These are phyloP conservation scores for Dryobota labecula DNA, from an alignment of 2,888 invertebrate genomes.

Conservation along the genomic window DNA sequence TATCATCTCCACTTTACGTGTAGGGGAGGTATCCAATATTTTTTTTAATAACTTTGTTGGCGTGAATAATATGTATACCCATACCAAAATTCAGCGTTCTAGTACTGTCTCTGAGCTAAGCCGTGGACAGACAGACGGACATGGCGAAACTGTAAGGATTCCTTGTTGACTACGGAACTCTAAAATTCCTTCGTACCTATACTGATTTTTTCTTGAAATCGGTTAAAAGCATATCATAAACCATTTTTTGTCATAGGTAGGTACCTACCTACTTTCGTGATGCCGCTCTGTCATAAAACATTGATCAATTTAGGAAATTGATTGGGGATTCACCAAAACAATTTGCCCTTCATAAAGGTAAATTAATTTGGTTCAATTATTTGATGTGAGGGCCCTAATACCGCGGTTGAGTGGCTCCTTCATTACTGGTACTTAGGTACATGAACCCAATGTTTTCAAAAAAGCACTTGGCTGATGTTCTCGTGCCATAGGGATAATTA, in stretches of 20 bases:
- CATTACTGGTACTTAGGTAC: conserved; percentile 72
- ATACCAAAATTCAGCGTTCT: too few relatives aligned
- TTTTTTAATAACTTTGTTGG: too few relatives aligned
- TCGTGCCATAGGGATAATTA: conserved; percentile 42
- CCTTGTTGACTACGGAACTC: too few relatives aligned
- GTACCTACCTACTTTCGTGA: conserved; percentile 12
- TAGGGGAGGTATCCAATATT: too few relatives aligned
- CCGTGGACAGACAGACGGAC: too few relatives aligned
- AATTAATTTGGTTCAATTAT: conserved; percentile 83
- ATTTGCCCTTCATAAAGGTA: conserved; percentile 87
- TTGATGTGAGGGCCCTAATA: conserved; percentile 71
- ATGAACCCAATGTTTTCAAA: conserved; percentile 63
- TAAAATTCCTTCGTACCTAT: too few relatives aligned
- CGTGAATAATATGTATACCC: too few relatives aligned
- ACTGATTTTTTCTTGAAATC: neutral
- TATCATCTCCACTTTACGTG: too few relatives aligned
- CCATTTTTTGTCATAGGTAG: conserved; percentile 16
- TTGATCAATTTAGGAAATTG: conserved; percentile 87
- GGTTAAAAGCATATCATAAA: neutral
- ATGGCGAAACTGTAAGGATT: too few relatives aligned
- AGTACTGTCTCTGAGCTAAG: too few relatives aligned
- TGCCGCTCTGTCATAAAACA: conserved; percentile 66
- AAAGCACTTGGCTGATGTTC: conserved; percentile 74
- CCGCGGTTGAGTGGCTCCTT: conserved; percentile 67
- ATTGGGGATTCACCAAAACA: conserved; percentile 86